Percentiles rank a stretch among this genome's conserved stretches.
phyloP scores from a whole-genome alignment of 2,888 invertebrate genomes.

The Alitta virens region DNA sequence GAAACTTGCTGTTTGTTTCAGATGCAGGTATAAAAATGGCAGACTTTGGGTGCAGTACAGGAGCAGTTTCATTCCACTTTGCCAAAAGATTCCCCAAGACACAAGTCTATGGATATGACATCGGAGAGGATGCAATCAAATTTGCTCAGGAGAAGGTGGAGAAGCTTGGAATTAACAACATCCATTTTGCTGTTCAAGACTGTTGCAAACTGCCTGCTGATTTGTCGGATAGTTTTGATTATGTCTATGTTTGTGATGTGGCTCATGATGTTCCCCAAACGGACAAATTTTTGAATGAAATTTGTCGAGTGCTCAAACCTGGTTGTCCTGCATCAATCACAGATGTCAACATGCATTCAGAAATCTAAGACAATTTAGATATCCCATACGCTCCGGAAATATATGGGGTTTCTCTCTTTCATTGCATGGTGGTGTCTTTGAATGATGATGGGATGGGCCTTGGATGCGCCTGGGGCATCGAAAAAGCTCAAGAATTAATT shows the following conservation, averaged over 20 bases:
- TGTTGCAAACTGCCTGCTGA: slow-evolving; percentile 3
- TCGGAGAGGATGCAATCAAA: slow-evolving; percentile 1
- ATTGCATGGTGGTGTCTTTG: slow-evolving; percentile 17
- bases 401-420: slow-evolving; percentile 8
- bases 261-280: slow-evolving; percentile 10
- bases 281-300: not conserved
- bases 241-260: not conserved
- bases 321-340: not conserved
- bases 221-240: slow-evolving; percentile 5
- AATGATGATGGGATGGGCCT: slow-evolving; percentile 2
- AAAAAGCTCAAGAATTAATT: slow-evolving; percentile 3
- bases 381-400: not conserved
- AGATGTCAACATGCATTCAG: not conserved
- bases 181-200: slow-evolving; percentile 5
- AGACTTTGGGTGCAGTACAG: slow-evolving; percentile 9
- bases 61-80: not conserved
- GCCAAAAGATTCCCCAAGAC: slow-evolving; percentile 4
- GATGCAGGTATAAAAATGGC: slow-evolving; percentile 1
- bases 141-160: not conserved
- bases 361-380: not conserved
- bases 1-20: not conserved
- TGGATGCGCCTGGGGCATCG: slow-evolving; percentile 11
- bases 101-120: not conserved
- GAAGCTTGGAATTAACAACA: not conserved
- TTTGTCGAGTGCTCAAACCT: slow-evolving; percentile 1